Base-by-base conservation (phyloP, 2,888 invertebrate species). In the Orchesellides sinensis region DNA sequence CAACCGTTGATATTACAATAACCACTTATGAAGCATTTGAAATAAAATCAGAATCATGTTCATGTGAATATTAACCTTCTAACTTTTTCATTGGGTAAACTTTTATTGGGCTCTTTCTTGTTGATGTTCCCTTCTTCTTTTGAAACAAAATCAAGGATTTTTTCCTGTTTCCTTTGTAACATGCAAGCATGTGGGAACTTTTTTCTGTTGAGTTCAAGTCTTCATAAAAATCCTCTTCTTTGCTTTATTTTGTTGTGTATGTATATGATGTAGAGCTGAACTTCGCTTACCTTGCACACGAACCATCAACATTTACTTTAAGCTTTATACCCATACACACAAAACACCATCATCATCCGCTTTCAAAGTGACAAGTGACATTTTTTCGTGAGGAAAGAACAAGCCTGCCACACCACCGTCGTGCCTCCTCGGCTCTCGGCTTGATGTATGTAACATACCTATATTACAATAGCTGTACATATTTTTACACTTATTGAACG, bases 301-400 rank as follows among this genome's bases (percentile, higher is more conserved):
- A n/a, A n/a, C n/a, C n/a, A n/a, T n/a, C n/a, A n/a, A n/a, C n/a
- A n/a, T n/a, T n/a, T n/a, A n/a, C n/a, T n/a, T n/a, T n/a, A n/a
- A n/a, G n/a, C n/a, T n/a, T 19, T 52, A 23, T 52, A 21, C 52
- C 21, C n/a, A 52, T 21, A 3, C 52, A 4, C 21, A 21, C 47
- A 47, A 47, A 47, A 47, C 8, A 59, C 27, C 32, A 59, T 32
- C 59, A n/a, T 68, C 72, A 32, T 27, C 17, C 54, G 56, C 21
- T 47, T 77, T 25, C 32, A n/a, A 59, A 68, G 45, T 66, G 77
- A 77, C 77, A 77, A 68, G 68, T 77, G 77, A 68, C 77, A 77
- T 77, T 77, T 77, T 68, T 77, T 56, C 40, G 19, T 54, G 65
- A 17, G 21, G 21, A 56, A 66, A 54, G 40, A 49, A 54, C 32